Evolutionary conservation across 1,140 invertebrate species (phyloP), one percentile per base, ranked within the genome.

Genomic region (Batillaria attramentaria): DNA sequence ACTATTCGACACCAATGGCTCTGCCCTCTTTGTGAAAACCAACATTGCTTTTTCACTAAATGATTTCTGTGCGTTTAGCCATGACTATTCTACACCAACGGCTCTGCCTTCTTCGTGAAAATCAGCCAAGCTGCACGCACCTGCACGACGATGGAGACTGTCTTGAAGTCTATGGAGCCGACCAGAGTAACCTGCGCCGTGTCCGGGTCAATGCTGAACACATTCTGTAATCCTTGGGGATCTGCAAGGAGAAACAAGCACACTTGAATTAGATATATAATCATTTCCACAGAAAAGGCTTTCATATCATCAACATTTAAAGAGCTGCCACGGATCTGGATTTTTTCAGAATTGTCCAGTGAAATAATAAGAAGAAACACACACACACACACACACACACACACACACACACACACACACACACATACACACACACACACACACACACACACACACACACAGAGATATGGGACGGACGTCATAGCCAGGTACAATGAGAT

Each of bases 91-190:
- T 50, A 24, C 46, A 50, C 13, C 13, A 50, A 50, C 46, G 24
- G 24, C 13, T 13, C 46, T 24, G 10, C 13, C 46, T 13, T 24
- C 46, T 50, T 50, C 13, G 24, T 13, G 46, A 24, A 50, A 50
- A 13, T 13, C 46, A 50, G n/a, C n/a, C n/a, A n/a, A n/a, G n/a
- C n/a, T n/a, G n/a, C 37, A 70, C 42, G 2, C 28, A 81, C 80
- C 80, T 78, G 73, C n/a, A 81, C 46, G 2, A 81, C 76, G n/a
- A 78, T 41, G 18, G 80, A 73, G 31, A 72, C 65, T 33, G 69
- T 62, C 24, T 42, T 42, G 20, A 66, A 60, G 2, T 72, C 42
- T 20, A 81, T 39, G 5, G 72, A 31, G 8, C 42, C 46, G 41
- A 75, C 62, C n/a, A 81, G 70, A 20, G 57, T 78, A 8, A 81